phyloP scores from a whole-genome alignment of 2,888 invertebrate genomes.

The Mellilla xanthometata region DNA sequence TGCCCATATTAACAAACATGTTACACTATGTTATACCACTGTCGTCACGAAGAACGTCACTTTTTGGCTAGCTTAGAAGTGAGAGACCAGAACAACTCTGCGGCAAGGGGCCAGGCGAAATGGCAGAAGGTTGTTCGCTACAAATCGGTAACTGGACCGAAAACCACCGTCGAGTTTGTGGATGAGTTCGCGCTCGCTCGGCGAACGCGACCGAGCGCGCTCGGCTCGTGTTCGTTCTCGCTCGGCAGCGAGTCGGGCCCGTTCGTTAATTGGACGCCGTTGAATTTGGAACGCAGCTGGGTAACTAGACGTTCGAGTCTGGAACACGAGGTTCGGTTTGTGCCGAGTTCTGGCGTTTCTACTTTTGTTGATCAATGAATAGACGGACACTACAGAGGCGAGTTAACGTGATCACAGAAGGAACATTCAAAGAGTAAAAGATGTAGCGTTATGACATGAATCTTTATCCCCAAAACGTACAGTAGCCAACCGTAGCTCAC shows the following conservation, averaged over 20 bases:
- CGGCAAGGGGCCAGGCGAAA: constrained; percentile 46
- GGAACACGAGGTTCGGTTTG: constrained; percentile 56
- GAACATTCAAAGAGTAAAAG: constrained; percentile 1
- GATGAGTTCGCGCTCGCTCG: constrained; percentile 63
- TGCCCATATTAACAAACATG: no score
- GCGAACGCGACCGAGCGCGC: constrained; percentile 47
- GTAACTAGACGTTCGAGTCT: constrained; percentile 84
- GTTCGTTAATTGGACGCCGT: constrained; percentile 65
- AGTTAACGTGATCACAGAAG: neutral
- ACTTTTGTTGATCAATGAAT: constrained; percentile 32
- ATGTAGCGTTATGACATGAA: neutral
- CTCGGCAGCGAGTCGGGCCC: constrained; percentile 71
- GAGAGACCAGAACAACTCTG: constrained; percentile 60
- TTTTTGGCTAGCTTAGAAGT: constrained; percentile 42
- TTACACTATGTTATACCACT: constrained; percentile 1
- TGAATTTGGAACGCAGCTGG: constrained; percentile 77
- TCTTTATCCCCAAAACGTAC: neutral
- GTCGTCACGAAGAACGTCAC: constrained; percentile 15
- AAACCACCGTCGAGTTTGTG: constrained; percentile 73
- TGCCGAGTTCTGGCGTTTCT: constrained; percentile 22
- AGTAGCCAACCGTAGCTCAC: neutral
- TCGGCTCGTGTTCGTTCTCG: constrained; percentile 67
- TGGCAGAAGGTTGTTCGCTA: constrained; percentile 64
- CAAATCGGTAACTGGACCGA: constrained; percentile 85
- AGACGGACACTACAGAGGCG: constrained; percentile 3